Conservation (phyloP, 2,113 vertebrate species). For the Bolborhynchus lineola region DNA sequence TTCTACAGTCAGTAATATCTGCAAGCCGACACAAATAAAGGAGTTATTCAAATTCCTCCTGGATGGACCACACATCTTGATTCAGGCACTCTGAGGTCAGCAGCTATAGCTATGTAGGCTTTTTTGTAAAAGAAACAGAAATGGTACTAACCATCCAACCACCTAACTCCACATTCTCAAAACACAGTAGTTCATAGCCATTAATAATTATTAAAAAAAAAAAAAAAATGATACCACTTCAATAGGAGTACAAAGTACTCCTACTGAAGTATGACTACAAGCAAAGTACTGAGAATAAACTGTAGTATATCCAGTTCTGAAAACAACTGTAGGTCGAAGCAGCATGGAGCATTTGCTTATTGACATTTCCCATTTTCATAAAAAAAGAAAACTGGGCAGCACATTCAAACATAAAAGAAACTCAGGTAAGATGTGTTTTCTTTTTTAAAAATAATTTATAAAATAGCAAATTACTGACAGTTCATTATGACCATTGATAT, state of each 20-base stretch:
- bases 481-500: constrained; percentile 55
- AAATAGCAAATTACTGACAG: constrained; percentile 55
- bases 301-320: not conserved
- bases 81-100: constrained; percentile 40
- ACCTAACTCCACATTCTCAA: not conserved
- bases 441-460: constrained; percentile 64
- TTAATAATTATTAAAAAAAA: not conserved
- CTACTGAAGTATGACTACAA: not conserved
- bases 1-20: not conserved
- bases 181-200: constrained; percentile 35
- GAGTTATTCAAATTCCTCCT: not conserved
- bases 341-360: constrained; percentile 38
- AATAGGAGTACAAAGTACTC: not conserved
- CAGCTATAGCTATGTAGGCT: not conserved
- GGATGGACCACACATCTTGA: not conserved
- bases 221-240: not conserved
- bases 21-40: not conserved
- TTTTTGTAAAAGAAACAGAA: not conserved
- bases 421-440: constrained; percentile 32
- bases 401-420: constrained; percentile 52
- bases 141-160: not conserved
- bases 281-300: not conserved
- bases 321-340: constrained; percentile 47
- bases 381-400: constrained; percentile 40
- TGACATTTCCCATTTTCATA: constrained; percentile 24